Base-by-base conservation (phyloP, 1,140 invertebrate genomes). In the Drosophila sproati region DNA sequence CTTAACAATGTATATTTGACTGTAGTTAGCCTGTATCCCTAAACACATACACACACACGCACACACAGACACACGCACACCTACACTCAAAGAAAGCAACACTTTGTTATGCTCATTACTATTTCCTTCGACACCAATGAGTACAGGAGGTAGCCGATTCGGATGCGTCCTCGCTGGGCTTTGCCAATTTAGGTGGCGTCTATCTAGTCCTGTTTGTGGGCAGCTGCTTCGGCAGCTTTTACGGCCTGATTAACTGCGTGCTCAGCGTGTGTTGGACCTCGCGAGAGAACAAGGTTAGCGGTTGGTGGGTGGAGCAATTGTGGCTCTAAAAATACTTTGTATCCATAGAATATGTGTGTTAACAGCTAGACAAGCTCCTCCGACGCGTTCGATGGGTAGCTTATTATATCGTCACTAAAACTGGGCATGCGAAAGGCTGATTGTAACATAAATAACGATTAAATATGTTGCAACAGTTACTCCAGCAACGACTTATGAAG, bases 131-230 rank as follows among this genome's bases (percentile, higher is more conserved):
- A 48, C 41, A 60, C 51, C 48, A 64, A 52, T 75, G 66, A 48
- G 57, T 41, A 73, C 75, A 91, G 77, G 80, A 86, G 66, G 78
- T 43, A 20, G 29, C 66, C 6, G 91, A 92, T 47, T 92, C 90
- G 43, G 91, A 92, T 74, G 92, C 93, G 60, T 93, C 93, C 67
- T 94, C 94, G 60, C 93, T 99, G 28, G 97, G 97, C 4, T 96
- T 98, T 51, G 96, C 97, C 77, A 98, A 98, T 92, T 97, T 98
- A 93, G 95, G 98, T 47, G 98, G 98, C 37, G 96, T 99, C 4
- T 99, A 99, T 91, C 96, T 99, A 10, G 97, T 99, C 5, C 94
- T 99, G 20, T 94, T 98, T 3, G 93, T 93, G 7, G 94, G 94
- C 50, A 93, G 94, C 77, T 78, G 93, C 5, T 85, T 94, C 39